A percentile compares a stretch with the other conserved stretches of the same genome.
These are phyloP conservation scores for Drosophila kanekoi DNA, from an alignment of 2,888 invertebrate genomes.

Conservation along the genomic window DNA sequence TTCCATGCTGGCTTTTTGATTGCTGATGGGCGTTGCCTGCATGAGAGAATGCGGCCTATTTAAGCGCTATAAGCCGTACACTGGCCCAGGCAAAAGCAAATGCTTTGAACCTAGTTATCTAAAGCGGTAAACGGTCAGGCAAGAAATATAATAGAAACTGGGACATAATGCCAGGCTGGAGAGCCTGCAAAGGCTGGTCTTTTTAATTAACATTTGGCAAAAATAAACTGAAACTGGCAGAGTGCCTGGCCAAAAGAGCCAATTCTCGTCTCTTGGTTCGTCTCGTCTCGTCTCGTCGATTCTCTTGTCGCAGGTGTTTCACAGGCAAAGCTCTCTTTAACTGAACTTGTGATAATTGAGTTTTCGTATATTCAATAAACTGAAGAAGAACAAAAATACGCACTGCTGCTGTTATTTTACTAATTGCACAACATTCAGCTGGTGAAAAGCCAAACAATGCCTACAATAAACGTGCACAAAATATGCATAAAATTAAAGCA, in stretches of 20 bases:
- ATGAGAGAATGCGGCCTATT: slow-evolving; percentile 35
- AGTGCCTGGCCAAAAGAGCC: slow-evolving; percentile 6
- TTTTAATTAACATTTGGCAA: slow-evolving; percentile 72
- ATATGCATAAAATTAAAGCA: slow-evolving; percentile 29
- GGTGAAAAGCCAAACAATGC: slow-evolving; percentile 10
- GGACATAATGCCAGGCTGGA: slow-evolving; percentile 27
- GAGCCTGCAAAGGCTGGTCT: slow-evolving; percentile 16
- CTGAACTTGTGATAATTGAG: slow-evolving; percentile 70
- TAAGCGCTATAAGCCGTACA: slow-evolving; percentile 44
- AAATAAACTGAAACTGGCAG: slow-evolving; percentile 40
- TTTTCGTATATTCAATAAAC: slow-evolving; percentile 56
- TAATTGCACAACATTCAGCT: slow-evolving; percentile 39
- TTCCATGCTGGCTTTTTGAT: slow-evolving; percentile 48
- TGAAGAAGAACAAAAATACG: slow-evolving; percentile 10
- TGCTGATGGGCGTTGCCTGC: slow-evolving; percentile 33
- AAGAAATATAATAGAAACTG: slow-evolving; percentile 47
- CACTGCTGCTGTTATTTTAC: slow-evolving; percentile 8
- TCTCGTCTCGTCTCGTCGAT: not conserved
- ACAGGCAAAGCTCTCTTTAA: slow-evolving; percentile 45
- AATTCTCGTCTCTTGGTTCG: not conserved
- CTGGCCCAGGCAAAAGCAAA: not conserved
- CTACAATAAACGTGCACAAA: slow-evolving; percentile 9
- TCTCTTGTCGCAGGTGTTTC: slow-evolving; percentile 14
- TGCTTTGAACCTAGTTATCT: slow-evolving; percentile 42
- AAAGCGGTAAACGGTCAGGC: slow-evolving; percentile 32